Evolutionary conservation across 2,888 invertebrate species (phyloP).

Genomic region (Rhimphoctona megacephalus): DNA sequence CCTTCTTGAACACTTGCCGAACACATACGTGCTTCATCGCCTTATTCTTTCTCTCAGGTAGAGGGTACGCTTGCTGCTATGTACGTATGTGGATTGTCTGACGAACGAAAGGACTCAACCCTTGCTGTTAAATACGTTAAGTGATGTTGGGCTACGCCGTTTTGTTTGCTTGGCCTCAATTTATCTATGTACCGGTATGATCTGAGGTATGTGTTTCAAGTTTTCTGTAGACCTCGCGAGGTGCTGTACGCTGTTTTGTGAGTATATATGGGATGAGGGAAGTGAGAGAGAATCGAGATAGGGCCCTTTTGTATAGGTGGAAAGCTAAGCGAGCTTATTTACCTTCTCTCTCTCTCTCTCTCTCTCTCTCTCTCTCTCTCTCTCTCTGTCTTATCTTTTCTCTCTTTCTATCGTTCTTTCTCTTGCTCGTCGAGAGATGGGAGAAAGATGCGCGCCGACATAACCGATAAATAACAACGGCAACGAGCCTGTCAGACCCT

Average conservation of each 20-base stretch:
- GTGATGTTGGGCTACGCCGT: conserved; percentile 17
- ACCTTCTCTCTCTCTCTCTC: background rate
- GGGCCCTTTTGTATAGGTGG: conserved; percentile 40
- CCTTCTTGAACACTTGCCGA: too few species aligned
- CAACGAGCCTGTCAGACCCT: conserved; percentile 85
- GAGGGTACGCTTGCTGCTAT: too few species aligned
- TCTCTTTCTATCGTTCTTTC: background rate
- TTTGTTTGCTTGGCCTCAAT: conserved; percentile 40
- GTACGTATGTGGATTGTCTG: background rate
- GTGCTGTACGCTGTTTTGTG: conserved; percentile 5
- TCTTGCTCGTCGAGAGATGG: conserved; percentile 78
- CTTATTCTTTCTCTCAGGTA: too few species aligned
- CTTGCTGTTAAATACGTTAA: background rate
- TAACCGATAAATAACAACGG: conserved; percentile 85
- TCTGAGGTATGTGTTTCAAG: too few species aligned
- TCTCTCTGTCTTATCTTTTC: background rate
- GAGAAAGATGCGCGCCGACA: conserved; percentile 82
- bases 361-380: background rate
- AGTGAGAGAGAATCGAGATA: conserved; percentile 61
- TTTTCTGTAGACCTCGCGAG: conserved; percentile 1
- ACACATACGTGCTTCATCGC: too few species aligned
- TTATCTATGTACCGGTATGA: conserved; percentile 15
- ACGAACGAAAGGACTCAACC: conserved; percentile 10
- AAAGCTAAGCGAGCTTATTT: conserved; percentile 35
- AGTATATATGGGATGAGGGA: conserved; percentile 55